Conservation (phyloP, 2,797 vertebrate genomes). For the Lithobates sylvaticus region DNA sequence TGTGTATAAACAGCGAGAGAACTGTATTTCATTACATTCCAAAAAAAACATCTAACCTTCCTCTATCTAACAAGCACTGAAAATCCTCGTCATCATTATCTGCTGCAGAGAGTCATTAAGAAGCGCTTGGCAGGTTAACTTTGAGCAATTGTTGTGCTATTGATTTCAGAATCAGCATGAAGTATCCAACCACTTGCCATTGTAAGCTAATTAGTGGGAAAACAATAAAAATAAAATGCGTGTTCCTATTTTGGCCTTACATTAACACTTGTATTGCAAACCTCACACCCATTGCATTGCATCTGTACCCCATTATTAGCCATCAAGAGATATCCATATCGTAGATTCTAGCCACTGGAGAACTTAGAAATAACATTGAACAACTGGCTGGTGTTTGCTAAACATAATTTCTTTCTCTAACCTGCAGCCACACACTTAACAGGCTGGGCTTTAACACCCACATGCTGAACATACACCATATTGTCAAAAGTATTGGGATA, state of each 20-base stretch:
- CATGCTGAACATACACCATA: too few species aligned
- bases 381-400: slow-evolving; percentile 10
- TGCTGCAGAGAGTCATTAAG: slow-evolving; percentile 39
- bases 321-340: background rate
- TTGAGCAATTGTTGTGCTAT: slow-evolving; percentile 53
- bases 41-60: slow-evolving; percentile 4
- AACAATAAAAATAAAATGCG: slow-evolving; percentile 45
- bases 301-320: background rate
- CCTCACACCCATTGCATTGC: slow-evolving; percentile 18
- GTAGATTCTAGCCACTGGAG: background rate
- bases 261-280: slow-evolving; percentile 23
- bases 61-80: slow-evolving; percentile 8
- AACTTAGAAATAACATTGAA: slow-evolving; percentile 9
- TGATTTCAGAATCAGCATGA: slow-evolving; percentile 51
- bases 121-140: slow-evolving; percentile 39
- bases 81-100: slow-evolving; percentile 37
- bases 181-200: slow-evolving; percentile 35
- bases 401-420: too few species aligned
- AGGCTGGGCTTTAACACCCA: too few species aligned
- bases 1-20: background rate
- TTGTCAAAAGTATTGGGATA: too few species aligned
- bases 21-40: slow-evolving; percentile 13
- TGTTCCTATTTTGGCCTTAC: slow-evolving; percentile 11
- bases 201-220: slow-evolving; percentile 48
- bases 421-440: too few species aligned